Evolutionary conservation across 92 coral and sea anemone species (phyloP), one percentile per base, ranked within the genome.

Genomic region (Ricordea florida): DNA sequence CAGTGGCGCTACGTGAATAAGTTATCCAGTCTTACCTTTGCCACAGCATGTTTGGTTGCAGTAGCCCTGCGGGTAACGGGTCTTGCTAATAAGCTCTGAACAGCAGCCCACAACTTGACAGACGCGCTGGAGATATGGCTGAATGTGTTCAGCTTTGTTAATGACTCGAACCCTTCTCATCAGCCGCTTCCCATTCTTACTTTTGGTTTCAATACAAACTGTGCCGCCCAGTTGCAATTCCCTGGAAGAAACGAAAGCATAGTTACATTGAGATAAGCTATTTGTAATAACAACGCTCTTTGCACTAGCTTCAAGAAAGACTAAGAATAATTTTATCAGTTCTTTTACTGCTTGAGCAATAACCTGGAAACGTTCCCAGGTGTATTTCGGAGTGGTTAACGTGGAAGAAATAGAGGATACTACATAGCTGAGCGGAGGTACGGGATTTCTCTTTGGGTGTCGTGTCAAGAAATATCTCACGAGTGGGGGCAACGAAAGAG

Each of bases 191-290:
- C 97, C 99, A 55, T 96, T 96, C 76, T 96, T 96, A 57, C 93
- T 96, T 59, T 96, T 96, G 61, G 93, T 96, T 75, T 96, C 99
- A 42, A 96, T 96, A 47, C 99, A 96, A 51, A 96, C 99, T 21
- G 99, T 96, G 44, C 97, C 94, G 10, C 97, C 99, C 6, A 96
- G 87, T 64, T 96, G 97, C 1, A 96, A 78, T 76, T 96, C 99
- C 66, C 79, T 85, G 66, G 23, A 40, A 40, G 7, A 53, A 18
- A 28, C n/a, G n/a, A n/a, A n/a, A n/a, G n/a, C n/a, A n/a, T n/a
- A n/a, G n/a, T n/a, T n/a, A n/a, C n/a, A n/a, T n/a, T n/a, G n/a
- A n/a, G n/a, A n/a, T n/a, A n/a, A n/a, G n/a, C n/a, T n/a, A n/a
- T n/a, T n/a, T n/a, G n/a, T n/a, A n/a, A n/a, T n/a, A n/a, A n/a